phyloP scores from a whole-genome alignment of 2,797 vertebrate species.

The Diplodus puntazzo region DNA sequence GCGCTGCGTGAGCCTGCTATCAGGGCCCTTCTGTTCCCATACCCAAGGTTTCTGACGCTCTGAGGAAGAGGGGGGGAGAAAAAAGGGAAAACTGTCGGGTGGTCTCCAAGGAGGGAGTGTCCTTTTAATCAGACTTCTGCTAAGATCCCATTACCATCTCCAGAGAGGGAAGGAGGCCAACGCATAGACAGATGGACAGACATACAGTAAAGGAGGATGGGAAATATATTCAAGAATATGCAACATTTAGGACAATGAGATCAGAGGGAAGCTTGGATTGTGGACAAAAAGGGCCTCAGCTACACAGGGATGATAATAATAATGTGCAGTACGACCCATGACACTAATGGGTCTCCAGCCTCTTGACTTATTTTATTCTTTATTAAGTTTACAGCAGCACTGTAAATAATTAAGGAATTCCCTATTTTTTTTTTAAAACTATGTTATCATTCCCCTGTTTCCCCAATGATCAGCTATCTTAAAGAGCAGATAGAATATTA shows the following conservation, averaged over 20 bases:
- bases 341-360: background rate
- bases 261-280: conserved; percentile 41
- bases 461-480: background rate
- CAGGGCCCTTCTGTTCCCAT: conserved; percentile 80
- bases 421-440: background rate
- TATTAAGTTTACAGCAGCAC: background rate
- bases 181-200: conserved; percentile 74
- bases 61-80: conserved; percentile 74
- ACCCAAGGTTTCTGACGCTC: conserved; percentile 83
- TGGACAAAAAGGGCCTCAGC: conserved; percentile 9
- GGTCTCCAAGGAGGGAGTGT: conserved; percentile 87
- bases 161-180: conserved; percentile 67
- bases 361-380: background rate
- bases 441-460: background rate
- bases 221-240: conserved; percentile 53
- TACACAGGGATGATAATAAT: conserved; percentile 7
- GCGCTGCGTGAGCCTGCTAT: conserved; percentile 76
- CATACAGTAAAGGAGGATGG: conserved; percentile 50
- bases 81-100: conserved; percentile 77
- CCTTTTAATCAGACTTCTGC: conserved; percentile 87
- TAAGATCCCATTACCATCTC: conserved; percentile 85
- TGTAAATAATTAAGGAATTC: background rate
- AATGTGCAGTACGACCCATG: background rate
- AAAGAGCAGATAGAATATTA: background rate
- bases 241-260: conserved; percentile 44